Evolutionary conservation across 1,140 invertebrate genomes (phyloP).

Genomic region (Lordiphosa stackelbergi): DNA sequence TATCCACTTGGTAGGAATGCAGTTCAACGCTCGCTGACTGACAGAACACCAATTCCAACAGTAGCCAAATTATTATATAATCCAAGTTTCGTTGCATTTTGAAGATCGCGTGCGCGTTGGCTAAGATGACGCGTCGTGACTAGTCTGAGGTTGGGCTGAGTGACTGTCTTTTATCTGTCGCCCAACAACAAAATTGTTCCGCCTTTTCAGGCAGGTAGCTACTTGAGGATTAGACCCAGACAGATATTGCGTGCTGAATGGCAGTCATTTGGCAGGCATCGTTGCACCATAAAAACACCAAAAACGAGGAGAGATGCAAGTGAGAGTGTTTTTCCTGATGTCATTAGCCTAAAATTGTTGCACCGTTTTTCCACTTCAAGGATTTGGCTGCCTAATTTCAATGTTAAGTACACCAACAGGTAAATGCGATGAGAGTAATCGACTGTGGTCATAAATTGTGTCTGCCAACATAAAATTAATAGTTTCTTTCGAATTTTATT

Average conservation of each 20-base stretch:
- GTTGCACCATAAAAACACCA: slow-evolving; percentile 49
- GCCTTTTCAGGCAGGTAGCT: slow-evolving; percentile 43
- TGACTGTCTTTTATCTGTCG: slow-evolving; percentile 48
- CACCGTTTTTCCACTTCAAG: slow-evolving; percentile 57
- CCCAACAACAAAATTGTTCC: slow-evolving; percentile 42
- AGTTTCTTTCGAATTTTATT: too few relatives aligned
- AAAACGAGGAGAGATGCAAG: slow-evolving; percentile 11
- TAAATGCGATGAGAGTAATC: slow-evolving; percentile 24
- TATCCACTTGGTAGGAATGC: slow-evolving; percentile 14
- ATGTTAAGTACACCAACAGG: slow-evolving; percentile 46
- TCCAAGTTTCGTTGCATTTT: slow-evolving; percentile 42
- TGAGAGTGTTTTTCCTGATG: slow-evolving; percentile 70
- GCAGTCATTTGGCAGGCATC: slow-evolving; percentile 37
- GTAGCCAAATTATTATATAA: slow-evolving; percentile 21
- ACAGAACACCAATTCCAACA: slow-evolving; percentile 5
- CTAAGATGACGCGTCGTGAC: slow-evolving; percentile 43
- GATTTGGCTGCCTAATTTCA: slow-evolving; percentile 35
- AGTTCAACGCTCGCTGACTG: slow-evolving; percentile 39
- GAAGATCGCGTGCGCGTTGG: slow-evolving; percentile 62
- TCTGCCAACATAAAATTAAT: slow-evolving; percentile 12
- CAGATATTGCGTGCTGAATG: slow-evolving; percentile 25
- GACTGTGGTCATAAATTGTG: slow-evolving; percentile 48
- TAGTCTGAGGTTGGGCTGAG: slow-evolving; percentile 25
- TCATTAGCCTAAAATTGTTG: slow-evolving; percentile 67
- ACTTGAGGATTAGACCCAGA: slow-evolving; percentile 13